Evolutionary conservation across 2,113 vertebrate genomes (phyloP), one percentile per base, ranked within the genome.

Genomic region (Motacilla alba): DNA sequence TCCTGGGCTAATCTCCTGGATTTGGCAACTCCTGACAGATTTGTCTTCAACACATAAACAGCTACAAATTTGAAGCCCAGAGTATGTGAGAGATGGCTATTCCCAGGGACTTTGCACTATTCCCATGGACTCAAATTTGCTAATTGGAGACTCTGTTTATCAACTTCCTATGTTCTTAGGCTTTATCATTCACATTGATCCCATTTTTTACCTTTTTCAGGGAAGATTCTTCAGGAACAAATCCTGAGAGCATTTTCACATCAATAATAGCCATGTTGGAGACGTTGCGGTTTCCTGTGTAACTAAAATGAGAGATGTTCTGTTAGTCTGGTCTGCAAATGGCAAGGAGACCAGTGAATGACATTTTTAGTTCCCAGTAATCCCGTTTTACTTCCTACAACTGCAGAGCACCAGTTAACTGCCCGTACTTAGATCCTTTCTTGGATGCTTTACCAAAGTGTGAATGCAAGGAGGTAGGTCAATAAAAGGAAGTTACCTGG

Each of bases 161-260:
- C 70, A 63, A 9, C 18, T 86, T 72, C 49, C 17, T 73, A 7
- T 33, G 9, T 33, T 90, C 85, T 66, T 28, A 66, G 33, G 14
- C 18, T 73, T 66, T 76, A n/a, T 21, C 23, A 69, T 59, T 63
- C 5, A 60, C 6, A 28, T 22, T 26, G 3, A 11, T 69, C 28
- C 7, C 13, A 11, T 68, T 70, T 58, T 69, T 97, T 97, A 98
- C 97, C 97, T 97, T 46, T 67, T 93, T 13, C 33, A 97, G 76
- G 19, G 97, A 98, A 66, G 97, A 92, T n/a, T 85, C 59, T 60
- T 94, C 24, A 28, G 97, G 95, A 73, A 90, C 84, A 91, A 96
- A 98, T 53, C 98, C 98, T 4, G 98, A 98, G 15, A 98, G 96
- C 97, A 98, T 97, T 94, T 97, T 98, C 67, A 98, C 82, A 4